Percentiles rank a stretch among this genome's conserved stretches.
phyloP scores from a whole-genome alignment of 2,888 invertebrate genomes.

The Lasioglossum pauxillum region DNA sequence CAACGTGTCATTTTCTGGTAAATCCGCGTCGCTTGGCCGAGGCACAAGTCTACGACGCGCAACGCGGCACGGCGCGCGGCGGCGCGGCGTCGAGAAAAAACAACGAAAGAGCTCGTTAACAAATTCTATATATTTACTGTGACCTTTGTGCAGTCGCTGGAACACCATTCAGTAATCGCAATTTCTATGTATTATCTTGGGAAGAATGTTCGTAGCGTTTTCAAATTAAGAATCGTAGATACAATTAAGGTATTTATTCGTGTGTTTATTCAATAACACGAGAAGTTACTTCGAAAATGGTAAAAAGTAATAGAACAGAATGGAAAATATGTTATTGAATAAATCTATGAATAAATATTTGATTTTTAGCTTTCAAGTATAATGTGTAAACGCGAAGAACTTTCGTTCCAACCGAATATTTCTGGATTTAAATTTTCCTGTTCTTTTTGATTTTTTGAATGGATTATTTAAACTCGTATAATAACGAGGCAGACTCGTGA shows the following conservation, averaged over 20 bases:
- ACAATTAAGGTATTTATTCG: too few relatives aligned
- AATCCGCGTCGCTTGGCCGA: not conserved
- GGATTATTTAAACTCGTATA: not conserved
- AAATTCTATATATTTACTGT: not conserved
- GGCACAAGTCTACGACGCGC: not conserved
- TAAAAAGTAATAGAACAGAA: too few relatives aligned
- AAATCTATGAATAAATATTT: too few relatives aligned
- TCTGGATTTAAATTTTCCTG: not conserved
- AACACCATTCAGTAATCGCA: not conserved
- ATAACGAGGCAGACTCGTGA: too few relatives aligned
- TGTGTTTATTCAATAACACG: too few relatives aligned
- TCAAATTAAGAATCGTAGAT: too few relatives aligned
- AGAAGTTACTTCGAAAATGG: too few relatives aligned
- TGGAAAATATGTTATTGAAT: too few relatives aligned
- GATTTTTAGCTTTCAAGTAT: too few relatives aligned
- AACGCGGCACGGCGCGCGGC: too few relatives aligned
- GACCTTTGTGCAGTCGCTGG: not conserved
- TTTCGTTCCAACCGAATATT: not conserved
- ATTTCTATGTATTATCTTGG: not conserved
- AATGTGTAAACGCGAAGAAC: too few relatives aligned
- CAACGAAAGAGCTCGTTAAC: not conserved
- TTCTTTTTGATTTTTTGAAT: not conserved
- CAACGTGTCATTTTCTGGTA: constrained; percentile 9
- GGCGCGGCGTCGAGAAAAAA: not conserved
- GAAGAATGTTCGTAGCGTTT: too few relatives aligned